Evolutionary conservation across 1,140 invertebrate genomes (phyloP).

Genomic region (Hypothenemus hampei): DNA sequence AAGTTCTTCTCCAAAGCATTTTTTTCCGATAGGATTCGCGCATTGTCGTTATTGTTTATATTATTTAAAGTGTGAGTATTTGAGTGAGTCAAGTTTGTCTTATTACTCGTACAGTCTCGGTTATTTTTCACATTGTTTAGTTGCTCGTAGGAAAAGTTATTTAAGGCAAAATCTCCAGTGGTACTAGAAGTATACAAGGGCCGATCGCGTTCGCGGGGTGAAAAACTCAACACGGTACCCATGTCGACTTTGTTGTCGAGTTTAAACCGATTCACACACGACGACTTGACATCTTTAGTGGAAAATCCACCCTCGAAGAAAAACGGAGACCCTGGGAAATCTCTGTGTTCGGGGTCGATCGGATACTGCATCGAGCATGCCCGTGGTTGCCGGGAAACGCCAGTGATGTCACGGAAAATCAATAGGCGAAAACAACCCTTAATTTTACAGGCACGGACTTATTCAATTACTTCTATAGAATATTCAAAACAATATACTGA

Average conservation of each 20-base stretch:
- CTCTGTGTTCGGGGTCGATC: conserved; percentile 37
- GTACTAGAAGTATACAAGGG: conserved; percentile 60
- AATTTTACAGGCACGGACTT: conserved; percentile 4
- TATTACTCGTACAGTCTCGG: conserved; percentile 56
- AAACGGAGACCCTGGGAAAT: conserved; percentile 23
- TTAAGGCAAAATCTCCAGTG: conserved; percentile 71
- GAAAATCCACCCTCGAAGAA: conserved; percentile 21
- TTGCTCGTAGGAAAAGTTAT: conserved; percentile 86
- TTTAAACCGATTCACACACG: conserved; percentile 13
- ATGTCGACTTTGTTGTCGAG: conserved; percentile 51
- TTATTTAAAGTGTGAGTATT: conserved; percentile 50
- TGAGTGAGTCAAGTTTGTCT: conserved; percentile 42
- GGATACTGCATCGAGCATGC: conserved; percentile 24
- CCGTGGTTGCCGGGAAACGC: conserved; percentile 41
- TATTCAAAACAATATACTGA: too few relatives aligned
- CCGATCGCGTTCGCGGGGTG: conserved; percentile 75
- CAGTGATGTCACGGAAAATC: conserved; percentile 42
- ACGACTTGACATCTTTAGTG: conserved; percentile 18
- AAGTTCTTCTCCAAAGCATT: conserved; percentile 83
- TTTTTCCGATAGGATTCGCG: conserved; percentile 76
- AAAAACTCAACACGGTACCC: conserved; percentile 94
- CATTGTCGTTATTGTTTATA: conserved; percentile 62
- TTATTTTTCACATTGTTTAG: conserved; percentile 86
- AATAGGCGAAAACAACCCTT: conserved; percentile 33
- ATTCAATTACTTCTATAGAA: background rate